A percentile compares a stretch with the other conserved stretches of the same genome.
Evolutionary conservation across 2,113 vertebrate species (phyloP).

Genomic region (Eira barbara): DNA sequence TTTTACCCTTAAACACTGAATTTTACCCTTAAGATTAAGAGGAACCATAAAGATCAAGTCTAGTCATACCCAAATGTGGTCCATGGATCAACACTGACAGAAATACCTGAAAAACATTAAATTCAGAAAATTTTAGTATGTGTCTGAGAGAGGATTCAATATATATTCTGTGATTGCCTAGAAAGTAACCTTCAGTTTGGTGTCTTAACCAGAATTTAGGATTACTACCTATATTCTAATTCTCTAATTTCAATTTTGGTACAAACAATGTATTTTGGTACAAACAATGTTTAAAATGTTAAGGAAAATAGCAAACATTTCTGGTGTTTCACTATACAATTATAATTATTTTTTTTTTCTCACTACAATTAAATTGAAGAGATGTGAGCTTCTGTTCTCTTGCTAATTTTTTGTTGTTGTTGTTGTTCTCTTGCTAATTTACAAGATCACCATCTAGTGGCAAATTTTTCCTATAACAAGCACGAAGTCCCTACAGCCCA

Average conservation of each 20-base stretch:
- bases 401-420: not conserved
- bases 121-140: not conserved
- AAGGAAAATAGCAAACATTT: not conserved
- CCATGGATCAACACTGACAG: not conserved
- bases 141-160: not conserved
- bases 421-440: slow-evolving; percentile 13
- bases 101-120: not conserved
- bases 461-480: not conserved
- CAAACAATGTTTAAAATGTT: not conserved
- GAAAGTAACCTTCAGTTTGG: not conserved
- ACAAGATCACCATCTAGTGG: slow-evolving; percentile 42
- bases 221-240: not conserved
- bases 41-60: not conserved
- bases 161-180: not conserved
- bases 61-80: not conserved
- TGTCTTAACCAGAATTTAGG: not conserved
- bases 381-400: not conserved
- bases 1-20: too few relatives aligned
- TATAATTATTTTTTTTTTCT: not conserved
- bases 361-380: not conserved
- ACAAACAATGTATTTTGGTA: not conserved
- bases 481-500: not conserved
- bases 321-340: not conserved
- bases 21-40: not conserved
- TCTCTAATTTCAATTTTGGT: not conserved